Percentiles rank a stretch among this genome's conserved stretches.
These are phyloP conservation scores for Stictocephala bisonia DNA, from an alignment of 2,888 invertebrate genomes.

Conservation along the genomic window DNA sequence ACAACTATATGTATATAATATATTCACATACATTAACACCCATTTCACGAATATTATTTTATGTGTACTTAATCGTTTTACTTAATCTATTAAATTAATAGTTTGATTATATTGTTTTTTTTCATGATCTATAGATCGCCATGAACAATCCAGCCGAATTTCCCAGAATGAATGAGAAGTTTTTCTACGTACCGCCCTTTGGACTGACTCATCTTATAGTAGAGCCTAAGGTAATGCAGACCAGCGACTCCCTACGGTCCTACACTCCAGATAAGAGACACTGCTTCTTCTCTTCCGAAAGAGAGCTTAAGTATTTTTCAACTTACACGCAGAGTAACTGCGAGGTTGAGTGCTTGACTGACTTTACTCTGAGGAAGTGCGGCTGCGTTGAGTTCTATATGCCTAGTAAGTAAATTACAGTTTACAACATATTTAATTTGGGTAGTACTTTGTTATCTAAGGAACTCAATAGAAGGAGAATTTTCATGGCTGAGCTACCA, in stretches of 20 bases:
- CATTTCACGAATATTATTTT: no score
- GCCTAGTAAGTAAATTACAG: constrained; percentile 72
- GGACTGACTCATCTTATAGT: constrained; percentile 78
- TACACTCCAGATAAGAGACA: constrained; percentile 70
- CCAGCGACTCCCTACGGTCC: constrained; percentile 72
- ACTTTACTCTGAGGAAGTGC: constrained; percentile 72
- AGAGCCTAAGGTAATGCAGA: constrained; percentile 81
- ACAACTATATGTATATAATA: no score
- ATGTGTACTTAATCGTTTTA: no score
- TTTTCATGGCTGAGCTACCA: no score
- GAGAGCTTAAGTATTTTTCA: constrained; percentile 73
- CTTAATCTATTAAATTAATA: no score
- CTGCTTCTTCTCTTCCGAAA: constrained; percentile 76
- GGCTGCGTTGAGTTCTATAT: constrained; percentile 79
- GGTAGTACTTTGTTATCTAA: no score
- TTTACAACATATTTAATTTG: no score
- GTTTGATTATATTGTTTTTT: no score
- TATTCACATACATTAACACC: no score
- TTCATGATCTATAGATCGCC: constrained; percentile 60
- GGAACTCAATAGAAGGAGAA: no score
- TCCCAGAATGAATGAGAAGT: constrained; percentile 75
- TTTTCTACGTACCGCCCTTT: constrained; percentile 76
- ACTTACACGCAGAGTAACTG: constrained; percentile 80
- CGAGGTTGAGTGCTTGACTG: constrained; percentile 78
- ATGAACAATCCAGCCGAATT: constrained; percentile 77